Conservation (phyloP, 2,113 vertebrate species). For the Mionectes macconnelli region DNA sequence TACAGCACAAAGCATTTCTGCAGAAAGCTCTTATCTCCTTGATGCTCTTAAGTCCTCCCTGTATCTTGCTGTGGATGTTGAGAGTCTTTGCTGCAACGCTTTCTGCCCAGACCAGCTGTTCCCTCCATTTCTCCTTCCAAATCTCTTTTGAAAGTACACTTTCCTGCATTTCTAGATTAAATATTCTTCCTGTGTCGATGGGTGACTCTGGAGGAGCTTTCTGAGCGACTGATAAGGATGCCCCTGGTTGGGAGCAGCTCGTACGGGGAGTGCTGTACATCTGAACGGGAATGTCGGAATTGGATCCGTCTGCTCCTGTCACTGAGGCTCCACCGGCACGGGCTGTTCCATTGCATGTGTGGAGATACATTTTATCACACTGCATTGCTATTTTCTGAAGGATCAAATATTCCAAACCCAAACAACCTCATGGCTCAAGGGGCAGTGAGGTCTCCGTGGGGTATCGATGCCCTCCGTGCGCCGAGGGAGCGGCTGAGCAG, state of each 20-base stretch:
- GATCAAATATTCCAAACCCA: not conserved
- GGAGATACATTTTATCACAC: not conserved
- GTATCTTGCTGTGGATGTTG: not conserved
- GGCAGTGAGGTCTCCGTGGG: not conserved
- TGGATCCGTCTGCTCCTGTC: not conserved
- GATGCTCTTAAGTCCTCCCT: not conserved
- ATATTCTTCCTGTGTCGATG: not conserved
- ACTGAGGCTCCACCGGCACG: not conserved
- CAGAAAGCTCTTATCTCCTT: not conserved
- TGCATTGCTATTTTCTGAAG: not conserved
- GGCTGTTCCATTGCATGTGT: not conserved
- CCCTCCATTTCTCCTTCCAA: not conserved
- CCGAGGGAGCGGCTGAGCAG: not conserved
- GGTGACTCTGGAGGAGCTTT: not conserved
- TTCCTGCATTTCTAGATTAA: not conserved
- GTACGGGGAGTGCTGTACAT: rapidly evolving
- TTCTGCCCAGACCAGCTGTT: not conserved
- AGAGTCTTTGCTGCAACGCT: rapidly evolving
- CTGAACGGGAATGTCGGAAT: not conserved
- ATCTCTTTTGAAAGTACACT: not conserved
- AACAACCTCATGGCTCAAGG: not conserved
- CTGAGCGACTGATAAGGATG: not conserved
- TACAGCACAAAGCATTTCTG: not conserved
- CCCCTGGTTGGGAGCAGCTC: not conserved
- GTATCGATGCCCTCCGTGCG: rapidly evolving